Evolutionary conservation across 2,113 vertebrate genomes (phyloP), one percentile per base, ranked within the genome.

Genomic region (Tricholaema leucomelas): DNA sequence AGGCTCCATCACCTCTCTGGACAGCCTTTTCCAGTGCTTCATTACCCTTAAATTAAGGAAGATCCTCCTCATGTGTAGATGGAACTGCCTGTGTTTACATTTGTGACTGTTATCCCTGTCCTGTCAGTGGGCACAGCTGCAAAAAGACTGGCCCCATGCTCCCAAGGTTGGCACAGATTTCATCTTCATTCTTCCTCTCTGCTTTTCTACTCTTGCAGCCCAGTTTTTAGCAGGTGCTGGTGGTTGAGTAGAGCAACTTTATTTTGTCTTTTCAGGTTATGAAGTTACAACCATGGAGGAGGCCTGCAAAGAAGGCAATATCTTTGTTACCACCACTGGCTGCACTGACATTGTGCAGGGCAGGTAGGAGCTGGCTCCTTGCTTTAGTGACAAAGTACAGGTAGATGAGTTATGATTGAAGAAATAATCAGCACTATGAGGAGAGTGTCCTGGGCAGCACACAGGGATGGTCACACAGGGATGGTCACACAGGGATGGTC

Each of bases 261-360:
- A 15, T 24, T 50, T 15, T 81, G 19, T 80, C 46, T 81, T 91
- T 90, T 46, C 81, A 99, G 99, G 99, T 80, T 99, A 99, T 42
- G 99, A 99, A 94, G 99, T 99, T 48, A 99, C 99, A 70, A 99
- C 98, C 75, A 99, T 99, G 99, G 99, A 99, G 8, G 99, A 99
- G 69, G 99, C 99, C 36, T 98, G 98, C 81, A 98, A 98, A 96
- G 99, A 99, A 81, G 99, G 99, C 88, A 99, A 99, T 96, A 98
- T 99, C 92, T 99, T 99, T 87, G 99, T 99, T 89, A 99, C 99
- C 70, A 99, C 99, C 90, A 99, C 99, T 0, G 99, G 99, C 95
- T 99, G 99, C 81, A 96, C 98, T 44, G 99, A 99, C 91, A 99
- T 99, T 92, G 97, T 99, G 85, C 60, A 98, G 91, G 99, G 98